Percentiles rank a stretch among this genome's conserved stretches.
phyloP scores from a whole-genome alignment of 2,797 vertebrate species.

The Pempheris klunzingeri region DNA sequence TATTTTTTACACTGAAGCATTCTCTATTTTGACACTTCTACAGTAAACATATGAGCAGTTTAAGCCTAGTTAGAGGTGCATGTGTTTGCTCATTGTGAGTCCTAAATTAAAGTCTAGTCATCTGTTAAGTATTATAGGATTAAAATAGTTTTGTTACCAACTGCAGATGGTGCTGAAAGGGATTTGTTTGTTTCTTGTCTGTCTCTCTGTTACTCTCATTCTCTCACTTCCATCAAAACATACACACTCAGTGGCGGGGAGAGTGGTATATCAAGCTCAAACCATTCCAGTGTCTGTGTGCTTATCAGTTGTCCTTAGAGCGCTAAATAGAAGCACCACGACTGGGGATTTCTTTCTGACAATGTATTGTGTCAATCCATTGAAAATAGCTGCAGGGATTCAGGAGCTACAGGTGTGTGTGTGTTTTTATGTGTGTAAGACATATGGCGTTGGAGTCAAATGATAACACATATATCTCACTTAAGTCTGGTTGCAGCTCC shows the following conservation, averaged over 20 bases:
- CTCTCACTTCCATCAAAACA: slow-evolving; percentile 16
- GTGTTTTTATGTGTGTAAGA: background rate
- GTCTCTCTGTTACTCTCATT: slow-evolving; percentile 1
- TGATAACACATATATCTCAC: slow-evolving; percentile 2
- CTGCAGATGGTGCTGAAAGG: slow-evolving; percentile 55
- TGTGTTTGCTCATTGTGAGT: slow-evolving; percentile 38
- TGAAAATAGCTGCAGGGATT: slow-evolving; percentile 32
- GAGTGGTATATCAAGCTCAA: slow-evolving; percentile 19
- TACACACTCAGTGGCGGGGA: background rate
- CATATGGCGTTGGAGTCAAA: slow-evolving; percentile 13
- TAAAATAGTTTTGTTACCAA: slow-evolving; percentile 66
- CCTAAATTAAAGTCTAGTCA: slow-evolving; percentile 66
- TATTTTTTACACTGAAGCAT: slow-evolving; percentile 7
- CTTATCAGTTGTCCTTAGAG: slow-evolving; percentile 60
- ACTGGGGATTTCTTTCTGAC: slow-evolving; percentile 45
- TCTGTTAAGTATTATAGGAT: slow-evolving; percentile 73
- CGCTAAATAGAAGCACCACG: slow-evolving; percentile 29
- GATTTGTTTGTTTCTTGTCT: slow-evolving; percentile 53
- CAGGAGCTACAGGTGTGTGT: slow-evolving; percentile 23
- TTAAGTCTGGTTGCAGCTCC: background rate
- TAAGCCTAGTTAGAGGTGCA: slow-evolving; percentile 48
- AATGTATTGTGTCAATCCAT: slow-evolving; percentile 31
- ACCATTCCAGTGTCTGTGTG: slow-evolving; percentile 37
- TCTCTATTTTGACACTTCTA: slow-evolving; percentile 22
- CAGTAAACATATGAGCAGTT: slow-evolving; percentile 42